Evolutionary conservation across 2,797 vertebrate species (phyloP), one percentile per base, ranked within the genome.

Genomic region (Ctenopoma kingsleyae): DNA sequence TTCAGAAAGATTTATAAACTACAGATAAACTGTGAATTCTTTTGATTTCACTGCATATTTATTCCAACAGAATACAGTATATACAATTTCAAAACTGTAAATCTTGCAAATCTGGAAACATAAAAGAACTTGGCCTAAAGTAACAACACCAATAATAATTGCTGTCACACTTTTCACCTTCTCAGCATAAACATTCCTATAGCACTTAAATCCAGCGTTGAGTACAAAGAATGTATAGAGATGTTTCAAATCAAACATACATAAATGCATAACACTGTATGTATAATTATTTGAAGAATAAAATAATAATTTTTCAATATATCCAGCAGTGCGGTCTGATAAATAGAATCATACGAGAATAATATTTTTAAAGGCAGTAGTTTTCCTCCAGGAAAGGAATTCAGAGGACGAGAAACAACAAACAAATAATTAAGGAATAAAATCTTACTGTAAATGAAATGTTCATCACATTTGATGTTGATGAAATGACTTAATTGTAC

Each of bases 11-110:
- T n/a, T 1, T 32, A 56, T 6, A 32, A 63, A 80, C 9, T 17
- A 57, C 53, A 55, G 20, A 44, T 10, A 55, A 73, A 67, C 1
- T 46, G 19, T 16, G 25, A 54, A 27, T 49, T 2, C 0, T 32
- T 19, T 8, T 49, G 11, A 27, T 81, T 83, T 83, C 71, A 83
- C 80, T 85, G 82, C 64, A 76, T 91, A 83, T 90, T 92, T 90
- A 92, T 88, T 91, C 86, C 74, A 86, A 89, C 86, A 89, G 87
- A 87, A 79, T 82, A 86, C 76, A 85, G 25, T 84, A 80, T 88
- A 56, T 86, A 85, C 73, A 88, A 53, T 80, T 78, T 74, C 10
- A 84, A 87, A 87, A 74, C 3, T 46, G 57, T 47, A 80, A 81
- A 75, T 72, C 20, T 19, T 46, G 57, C 49, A 80, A 81, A 75